A percentile compares a stretch with the other conserved stretches of the same genome.
phyloP scores from a whole-genome alignment of 2,888 invertebrate species.

The Drosophila tripunctata region DNA sequence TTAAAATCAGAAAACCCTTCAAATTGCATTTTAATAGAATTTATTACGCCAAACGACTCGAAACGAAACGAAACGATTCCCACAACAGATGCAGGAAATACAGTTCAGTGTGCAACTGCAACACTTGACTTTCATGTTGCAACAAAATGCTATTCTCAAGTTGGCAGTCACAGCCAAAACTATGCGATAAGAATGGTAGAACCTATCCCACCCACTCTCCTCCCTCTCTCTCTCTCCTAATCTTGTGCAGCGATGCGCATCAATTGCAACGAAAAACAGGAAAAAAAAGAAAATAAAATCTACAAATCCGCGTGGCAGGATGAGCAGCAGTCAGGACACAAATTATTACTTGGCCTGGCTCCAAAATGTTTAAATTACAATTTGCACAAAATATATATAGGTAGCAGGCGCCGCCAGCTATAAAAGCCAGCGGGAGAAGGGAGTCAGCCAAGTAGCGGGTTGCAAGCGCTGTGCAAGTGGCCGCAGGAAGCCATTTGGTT shows the following conservation, averaged over 20 bases:
- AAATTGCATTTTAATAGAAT: constrained; percentile 80
- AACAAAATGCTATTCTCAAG: constrained; percentile 73
- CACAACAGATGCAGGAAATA: constrained; percentile 15
- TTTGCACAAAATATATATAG: constrained; percentile 56
- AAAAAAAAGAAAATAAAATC: constrained; percentile 24
- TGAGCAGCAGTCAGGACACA: constrained; percentile 57
- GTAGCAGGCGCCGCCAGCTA: neutral
- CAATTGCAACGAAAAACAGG: constrained; percentile 63
- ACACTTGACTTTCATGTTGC: constrained; percentile 79
- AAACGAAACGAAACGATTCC: constrained; percentile 36
- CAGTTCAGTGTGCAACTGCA: constrained; percentile 55
- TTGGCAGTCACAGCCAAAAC: constrained; percentile 48
- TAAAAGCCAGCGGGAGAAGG: neutral
- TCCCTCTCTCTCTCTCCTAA: constrained; percentile 4
- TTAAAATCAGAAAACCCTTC: constrained; percentile 77
- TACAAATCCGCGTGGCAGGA: constrained; percentile 55
- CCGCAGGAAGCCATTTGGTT: constrained; percentile 57
- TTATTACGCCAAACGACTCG: constrained; percentile 70
- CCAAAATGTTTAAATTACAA: constrained; percentile 81
- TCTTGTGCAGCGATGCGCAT: constrained; percentile 67
- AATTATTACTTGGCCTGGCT: constrained; percentile 77
- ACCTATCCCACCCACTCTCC: too few relatives aligned
- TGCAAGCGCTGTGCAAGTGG: constrained; percentile 4
- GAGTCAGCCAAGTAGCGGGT: neutral
- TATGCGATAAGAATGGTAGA: constrained; percentile 68